Percentiles rank a stretch among this genome's conserved stretches.
Conservation (phyloP, 1,140 invertebrate species). For the Drosophila paulistorum region DNA sequence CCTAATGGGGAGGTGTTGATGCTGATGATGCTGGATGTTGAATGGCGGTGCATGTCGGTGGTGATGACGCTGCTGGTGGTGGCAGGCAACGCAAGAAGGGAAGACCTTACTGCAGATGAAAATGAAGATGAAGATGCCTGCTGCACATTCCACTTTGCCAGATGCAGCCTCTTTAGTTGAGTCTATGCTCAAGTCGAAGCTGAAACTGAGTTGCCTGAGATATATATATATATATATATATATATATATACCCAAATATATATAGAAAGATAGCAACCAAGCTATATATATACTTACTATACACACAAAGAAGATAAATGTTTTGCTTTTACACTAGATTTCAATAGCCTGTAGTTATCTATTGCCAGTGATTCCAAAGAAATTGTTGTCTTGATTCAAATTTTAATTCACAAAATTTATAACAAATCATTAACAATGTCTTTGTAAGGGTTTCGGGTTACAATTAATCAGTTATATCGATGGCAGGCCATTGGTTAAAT, state of each 20-base stretch:
- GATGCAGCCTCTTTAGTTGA: conserved; percentile 6
- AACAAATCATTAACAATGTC: not conserved
- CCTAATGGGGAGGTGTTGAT: not conserved
- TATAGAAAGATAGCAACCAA: not conserved
- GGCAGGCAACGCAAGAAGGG: not conserved
- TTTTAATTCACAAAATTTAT: not conserved
- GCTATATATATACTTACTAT: not conserved
- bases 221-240: conserved; percentile 2
- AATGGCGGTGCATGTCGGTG: not conserved
- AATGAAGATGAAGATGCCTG: conserved; percentile 11
- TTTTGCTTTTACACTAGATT: conserved; percentile 1
- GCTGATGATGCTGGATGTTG: conserved; percentile 6
- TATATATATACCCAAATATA: not conserved
- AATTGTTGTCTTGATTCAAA: not conserved
- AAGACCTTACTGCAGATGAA: conserved; percentile 7
- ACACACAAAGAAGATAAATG: conserved; percentile 6
- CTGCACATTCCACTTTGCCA: conserved; percentile 9
- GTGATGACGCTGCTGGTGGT: not conserved
- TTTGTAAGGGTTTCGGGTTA: too few relatives aligned
- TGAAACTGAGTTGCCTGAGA: conserved; percentile 5
- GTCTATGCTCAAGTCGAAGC: not conserved
- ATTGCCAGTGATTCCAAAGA: not conserved
- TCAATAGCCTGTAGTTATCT: not conserved
- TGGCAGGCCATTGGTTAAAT: too few relatives aligned
- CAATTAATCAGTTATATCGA: too few relatives aligned